Evolutionary conservation across 2,888 invertebrate genomes (phyloP).

Genomic region (Phyllotreta cruciferae): DNA sequence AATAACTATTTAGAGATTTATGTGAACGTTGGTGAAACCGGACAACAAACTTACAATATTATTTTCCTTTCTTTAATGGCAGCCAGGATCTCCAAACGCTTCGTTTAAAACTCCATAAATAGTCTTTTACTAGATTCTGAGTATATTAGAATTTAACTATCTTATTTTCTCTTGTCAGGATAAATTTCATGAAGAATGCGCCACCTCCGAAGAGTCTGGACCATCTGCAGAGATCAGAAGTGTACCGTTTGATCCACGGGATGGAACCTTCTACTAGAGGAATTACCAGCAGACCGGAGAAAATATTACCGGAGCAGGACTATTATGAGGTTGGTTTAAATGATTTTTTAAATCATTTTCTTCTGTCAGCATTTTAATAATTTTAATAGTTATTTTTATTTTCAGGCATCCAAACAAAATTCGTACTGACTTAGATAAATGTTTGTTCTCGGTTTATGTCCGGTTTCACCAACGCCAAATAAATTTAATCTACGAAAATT

Average conservation of each 20-base stretch:
- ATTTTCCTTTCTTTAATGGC: too few species aligned
- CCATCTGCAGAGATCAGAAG: slow-evolving; percentile 79
- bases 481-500: too few species aligned
- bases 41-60: too few species aligned
- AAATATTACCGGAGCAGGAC: slow-evolving; percentile 74
- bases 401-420: slow-evolving; percentile 15
- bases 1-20: too few species aligned
- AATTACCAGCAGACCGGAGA: slow-evolving; percentile 69
- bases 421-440: too few species aligned
- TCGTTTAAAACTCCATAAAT: too few species aligned
- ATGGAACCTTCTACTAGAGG: slow-evolving; percentile 72
- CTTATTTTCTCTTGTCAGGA: slow-evolving; percentile 64
- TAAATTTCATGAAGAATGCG: slow-evolving; percentile 91
- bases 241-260: slow-evolving; percentile 80
- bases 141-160: too few species aligned
- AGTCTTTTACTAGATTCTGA: too few species aligned
- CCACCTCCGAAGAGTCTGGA: slow-evolving; percentile 78
- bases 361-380: neutral
- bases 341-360: neutral
- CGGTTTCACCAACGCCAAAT: too few species aligned
- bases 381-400: slow-evolving; percentile 5
- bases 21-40: too few species aligned
- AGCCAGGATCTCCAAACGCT: too few species aligned
- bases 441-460: too few species aligned
- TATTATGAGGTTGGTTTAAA: slow-evolving; percentile 48